These are phyloP conservation scores for Ruditapes philippinarum DNA, from an alignment of 1,140 invertebrate species.

Conservation along the genomic window DNA sequence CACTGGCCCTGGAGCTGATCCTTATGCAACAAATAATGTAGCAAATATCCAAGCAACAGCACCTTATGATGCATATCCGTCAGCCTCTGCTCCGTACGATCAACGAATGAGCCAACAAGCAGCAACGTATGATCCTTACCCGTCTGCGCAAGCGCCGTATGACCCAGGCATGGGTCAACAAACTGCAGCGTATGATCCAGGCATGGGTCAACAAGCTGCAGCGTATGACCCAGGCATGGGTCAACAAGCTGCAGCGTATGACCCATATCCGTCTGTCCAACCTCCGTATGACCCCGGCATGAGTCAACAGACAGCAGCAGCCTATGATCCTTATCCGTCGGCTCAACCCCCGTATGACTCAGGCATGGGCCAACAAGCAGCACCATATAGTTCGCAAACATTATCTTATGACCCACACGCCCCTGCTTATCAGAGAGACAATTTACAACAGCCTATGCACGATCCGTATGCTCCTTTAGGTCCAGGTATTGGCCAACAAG, in stretches of 20 bases:
- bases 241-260: neutral
- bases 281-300: neutral
- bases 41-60: neutral
- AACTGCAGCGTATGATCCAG: neutral
- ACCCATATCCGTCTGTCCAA: neutral
- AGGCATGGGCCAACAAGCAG: neutral
- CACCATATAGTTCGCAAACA: no score
- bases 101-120: no score
- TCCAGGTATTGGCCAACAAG: neutral
- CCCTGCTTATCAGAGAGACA: neutral
- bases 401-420: neutral
- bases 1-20: neutral
- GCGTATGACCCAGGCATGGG: neutral
- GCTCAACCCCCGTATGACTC: neutral
- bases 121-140: neutral
- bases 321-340: neutral
- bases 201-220: neutral
- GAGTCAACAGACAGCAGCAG: neutral
- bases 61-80: neutral
- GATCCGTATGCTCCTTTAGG: neutral
- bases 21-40: neutral
- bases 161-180: neutral
- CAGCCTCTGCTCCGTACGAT: neutral
- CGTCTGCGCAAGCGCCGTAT: neutral
- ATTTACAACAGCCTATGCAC: neutral